Conservation (phyloP, 2,113 vertebrate genomes). For the Pelmatolapia mariae region DNA sequence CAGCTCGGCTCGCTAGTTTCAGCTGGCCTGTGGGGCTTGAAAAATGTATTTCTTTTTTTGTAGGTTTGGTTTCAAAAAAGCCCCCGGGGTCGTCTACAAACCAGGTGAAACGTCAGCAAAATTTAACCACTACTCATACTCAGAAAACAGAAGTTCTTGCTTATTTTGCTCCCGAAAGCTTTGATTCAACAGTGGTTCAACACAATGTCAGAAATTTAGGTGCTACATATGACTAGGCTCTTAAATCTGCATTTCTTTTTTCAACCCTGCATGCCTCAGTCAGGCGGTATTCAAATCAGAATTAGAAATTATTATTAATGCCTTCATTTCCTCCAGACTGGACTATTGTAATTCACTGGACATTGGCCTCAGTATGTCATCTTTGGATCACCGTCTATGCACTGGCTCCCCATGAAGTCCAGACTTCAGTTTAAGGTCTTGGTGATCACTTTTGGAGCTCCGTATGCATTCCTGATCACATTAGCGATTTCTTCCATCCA, state of each 20-base stretch:
- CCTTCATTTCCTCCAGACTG: not conserved
- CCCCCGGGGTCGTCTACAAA: not conserved
- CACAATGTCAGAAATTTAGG: accelerated
- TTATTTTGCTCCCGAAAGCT: not conserved
- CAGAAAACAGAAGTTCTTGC: not conserved
- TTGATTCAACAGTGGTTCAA: not conserved
- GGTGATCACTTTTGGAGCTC: not conserved
- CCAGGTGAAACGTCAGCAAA: conserved; percentile 2
- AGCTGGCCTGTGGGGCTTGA: not conserved
- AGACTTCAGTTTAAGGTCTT: not conserved
- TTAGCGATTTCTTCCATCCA: not conserved
- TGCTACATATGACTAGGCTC: not conserved
- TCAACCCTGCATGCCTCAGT: not conserved
- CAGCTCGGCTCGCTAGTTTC: not conserved
- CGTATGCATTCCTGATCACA: not conserved
- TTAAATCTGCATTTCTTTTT: not conserved
- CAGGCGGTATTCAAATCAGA: not conserved
- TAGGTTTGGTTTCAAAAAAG: not conserved
- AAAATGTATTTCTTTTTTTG: not conserved
- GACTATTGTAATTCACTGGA: accelerated
- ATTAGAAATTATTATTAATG: not conserved
- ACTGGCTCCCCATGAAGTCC: not conserved
- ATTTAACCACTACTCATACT: not conserved
- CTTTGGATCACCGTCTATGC: not conserved
- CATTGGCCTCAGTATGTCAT: accelerated